Evolutionary conservation across 2,888 invertebrate species (phyloP).

Genomic region (Dryobotodes eremita): DNA sequence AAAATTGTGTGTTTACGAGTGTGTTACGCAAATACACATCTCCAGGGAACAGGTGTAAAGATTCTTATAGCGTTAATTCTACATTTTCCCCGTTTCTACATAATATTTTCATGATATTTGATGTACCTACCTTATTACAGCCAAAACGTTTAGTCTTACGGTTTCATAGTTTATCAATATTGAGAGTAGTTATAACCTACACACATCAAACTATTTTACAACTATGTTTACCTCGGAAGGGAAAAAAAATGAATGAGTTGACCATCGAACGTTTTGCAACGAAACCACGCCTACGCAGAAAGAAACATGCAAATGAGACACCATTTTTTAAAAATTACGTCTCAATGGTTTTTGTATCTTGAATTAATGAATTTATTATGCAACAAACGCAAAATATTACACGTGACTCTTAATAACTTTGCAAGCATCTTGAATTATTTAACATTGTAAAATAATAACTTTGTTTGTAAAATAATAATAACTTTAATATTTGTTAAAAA

Average conservation of each 20-base stretch:
- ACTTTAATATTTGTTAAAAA: too few species aligned
- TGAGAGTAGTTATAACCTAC: neutral
- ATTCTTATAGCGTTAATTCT: neutral
- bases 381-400: conserved; percentile 37
- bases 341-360: conserved; percentile 9
- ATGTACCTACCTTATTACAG: neutral
- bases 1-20: neutral
- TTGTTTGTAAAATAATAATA: too few species aligned
- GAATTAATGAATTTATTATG: conserved; percentile 24
- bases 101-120: neutral
- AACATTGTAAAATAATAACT: too few species aligned
- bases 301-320: conserved; percentile 17
- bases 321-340: conserved; percentile 3
- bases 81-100: neutral
- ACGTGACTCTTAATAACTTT: conserved; percentile 19
- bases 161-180: conserved; percentile 7
- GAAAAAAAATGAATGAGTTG: conserved; percentile 28
- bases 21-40: neutral
- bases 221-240: conserved; percentile 39
- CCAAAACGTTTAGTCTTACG: neutral
- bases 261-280: conserved; percentile 2
- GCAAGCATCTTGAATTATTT: conserved; percentile 1
- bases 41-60: neutral
- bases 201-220: conserved; percentile 6
- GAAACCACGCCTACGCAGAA: conserved; percentile 15